These are phyloP conservation scores for Lamprotornis superbus DNA, from an alignment of 2,113 vertebrate species.

Conservation along the genomic window DNA sequence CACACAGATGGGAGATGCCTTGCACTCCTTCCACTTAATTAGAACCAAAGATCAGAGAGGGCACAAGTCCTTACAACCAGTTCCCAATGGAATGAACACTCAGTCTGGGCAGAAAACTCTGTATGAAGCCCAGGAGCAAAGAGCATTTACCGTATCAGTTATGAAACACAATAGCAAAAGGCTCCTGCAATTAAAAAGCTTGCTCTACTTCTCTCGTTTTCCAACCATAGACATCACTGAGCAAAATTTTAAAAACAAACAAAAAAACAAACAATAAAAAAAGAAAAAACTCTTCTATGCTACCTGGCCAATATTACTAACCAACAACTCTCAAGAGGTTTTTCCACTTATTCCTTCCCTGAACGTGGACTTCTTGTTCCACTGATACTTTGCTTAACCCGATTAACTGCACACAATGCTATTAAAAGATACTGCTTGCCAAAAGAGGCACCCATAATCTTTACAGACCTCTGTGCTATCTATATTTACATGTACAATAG, in stretches of 20 bases:
- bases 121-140: not conserved
- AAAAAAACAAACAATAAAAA: too few species aligned
- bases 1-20: not conserved
- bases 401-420: slow-evolving; percentile 48
- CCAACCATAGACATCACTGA: not conserved
- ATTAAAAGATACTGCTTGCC: slow-evolving; percentile 53
- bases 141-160: not conserved
- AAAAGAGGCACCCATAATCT: slow-evolving; percentile 52
- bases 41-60: not conserved
- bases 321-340: not conserved
- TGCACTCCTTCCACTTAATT: not conserved
- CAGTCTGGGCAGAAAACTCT: not conserved
- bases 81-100: not conserved
- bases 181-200: not conserved
- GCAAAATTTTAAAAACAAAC: not conserved
- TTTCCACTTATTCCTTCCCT: not conserved
- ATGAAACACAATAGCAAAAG: not conserved
- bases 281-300: not conserved
- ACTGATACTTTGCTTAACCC: not conserved
- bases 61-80: not conserved
- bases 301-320: not conserved
- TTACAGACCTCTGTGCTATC: not conserved
- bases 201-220: not conserved
- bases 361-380: not conserved
- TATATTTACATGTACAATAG: slow-evolving; percentile 26